Percentiles rank a stretch among this genome's conserved stretches.
Conservation (phyloP, 2,888 invertebrate genomes). For the Xiphydria camelus region DNA sequence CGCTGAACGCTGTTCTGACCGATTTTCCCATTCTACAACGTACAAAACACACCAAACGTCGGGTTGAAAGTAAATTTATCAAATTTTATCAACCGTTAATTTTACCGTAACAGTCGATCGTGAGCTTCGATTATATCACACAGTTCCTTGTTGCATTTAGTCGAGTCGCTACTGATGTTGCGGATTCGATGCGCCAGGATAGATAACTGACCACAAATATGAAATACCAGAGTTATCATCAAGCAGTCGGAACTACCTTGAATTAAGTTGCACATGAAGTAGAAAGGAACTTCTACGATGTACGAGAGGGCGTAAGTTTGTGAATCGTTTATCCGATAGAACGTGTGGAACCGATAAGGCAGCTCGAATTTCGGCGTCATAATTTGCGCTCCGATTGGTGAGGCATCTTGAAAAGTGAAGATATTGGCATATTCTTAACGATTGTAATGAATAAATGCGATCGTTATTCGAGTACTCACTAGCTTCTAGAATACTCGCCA, state of each 20-base stretch:
- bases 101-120: constrained; percentile 33
- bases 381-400: constrained; percentile 11
- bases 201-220: constrained; percentile 41
- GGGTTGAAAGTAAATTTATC: too few species aligned
- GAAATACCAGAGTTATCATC: constrained; percentile 39
- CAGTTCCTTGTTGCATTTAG: constrained; percentile 26
- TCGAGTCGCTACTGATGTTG: constrained; percentile 23
- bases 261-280: constrained; percentile 35
- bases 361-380: constrained; percentile 26
- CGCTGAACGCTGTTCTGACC: constrained; percentile 30
- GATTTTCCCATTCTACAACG: constrained; percentile 31
- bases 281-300: constrained; percentile 36
- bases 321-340: constrained; percentile 35
- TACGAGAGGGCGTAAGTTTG: constrained; percentile 37
- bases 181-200: constrained; percentile 34
- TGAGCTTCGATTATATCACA: constrained; percentile 30
- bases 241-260: constrained; percentile 40
- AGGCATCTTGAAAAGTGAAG: too few species aligned
- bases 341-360: constrained; percentile 43
- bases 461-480: background rate
- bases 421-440: too few species aligned
- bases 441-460: too few species aligned
- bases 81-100: background rate
- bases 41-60: too few species aligned
- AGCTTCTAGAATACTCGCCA: constrained; percentile 21